phyloP scores from a whole-genome alignment of 1,140 invertebrate genomes.

The Sweltsa coloradensis region DNA sequence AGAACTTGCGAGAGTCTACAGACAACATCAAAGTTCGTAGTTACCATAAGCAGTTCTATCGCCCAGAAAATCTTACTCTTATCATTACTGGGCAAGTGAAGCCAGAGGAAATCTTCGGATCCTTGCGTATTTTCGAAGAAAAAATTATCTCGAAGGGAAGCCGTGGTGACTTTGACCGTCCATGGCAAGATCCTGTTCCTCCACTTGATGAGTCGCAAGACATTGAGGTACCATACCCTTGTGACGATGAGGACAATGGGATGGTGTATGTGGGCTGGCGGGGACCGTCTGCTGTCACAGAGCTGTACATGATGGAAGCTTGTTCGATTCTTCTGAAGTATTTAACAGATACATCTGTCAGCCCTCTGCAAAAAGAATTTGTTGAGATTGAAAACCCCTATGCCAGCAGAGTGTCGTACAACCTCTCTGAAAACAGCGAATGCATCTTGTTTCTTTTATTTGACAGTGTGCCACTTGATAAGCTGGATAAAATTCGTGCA shows the following conservation, averaged over 20 bases:
- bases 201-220: constrained; percentile 39
- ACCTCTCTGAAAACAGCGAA: constrained; percentile 56
- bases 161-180: constrained; percentile 46
- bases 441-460: constrained; percentile 57
- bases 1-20: constrained; percentile 71
- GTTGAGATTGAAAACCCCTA: constrained; percentile 72
- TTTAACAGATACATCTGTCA: constrained; percentile 68
- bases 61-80: constrained; percentile 78
- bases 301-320: constrained; percentile 42
- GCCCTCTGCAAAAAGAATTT: constrained; percentile 72
- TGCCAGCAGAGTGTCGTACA: constrained; percentile 58
- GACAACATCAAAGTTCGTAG: constrained; percentile 62
- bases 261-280: constrained; percentile 69
- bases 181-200: constrained; percentile 62
- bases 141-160: constrained; percentile 59
- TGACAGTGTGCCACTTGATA: constrained; percentile 59
- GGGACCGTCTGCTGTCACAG: constrained; percentile 54
- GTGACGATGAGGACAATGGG: constrained; percentile 76
- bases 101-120: constrained; percentile 60
- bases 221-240: constrained; percentile 53
- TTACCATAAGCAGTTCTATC: constrained; percentile 78
- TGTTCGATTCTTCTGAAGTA: constrained; percentile 68
- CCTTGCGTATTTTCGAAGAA: constrained; percentile 57
- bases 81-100: constrained; percentile 74
- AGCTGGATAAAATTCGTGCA: constrained; percentile 48